phyloP scores from a whole-genome alignment of 2,797 vertebrate species.

The Crenichthys baileyi region DNA sequence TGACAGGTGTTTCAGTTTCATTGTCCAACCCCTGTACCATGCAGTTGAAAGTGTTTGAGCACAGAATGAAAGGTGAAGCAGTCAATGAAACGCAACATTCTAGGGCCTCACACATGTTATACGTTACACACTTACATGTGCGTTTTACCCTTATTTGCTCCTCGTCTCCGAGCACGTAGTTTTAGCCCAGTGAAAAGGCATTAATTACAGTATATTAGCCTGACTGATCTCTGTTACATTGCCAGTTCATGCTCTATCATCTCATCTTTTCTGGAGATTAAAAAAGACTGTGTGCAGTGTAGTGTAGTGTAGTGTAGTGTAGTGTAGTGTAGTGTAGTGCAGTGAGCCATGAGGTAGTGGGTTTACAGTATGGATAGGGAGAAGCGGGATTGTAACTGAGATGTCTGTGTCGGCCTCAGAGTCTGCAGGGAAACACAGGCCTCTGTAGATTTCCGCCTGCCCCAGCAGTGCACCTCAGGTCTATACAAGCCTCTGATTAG shows the following conservation, averaged over 20 bases:
- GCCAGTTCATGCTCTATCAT: conserved; percentile 33
- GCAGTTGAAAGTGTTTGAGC: conserved; percentile 20
- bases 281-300: conserved; percentile 29
- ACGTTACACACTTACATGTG: conserved; percentile 17
- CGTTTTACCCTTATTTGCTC: conserved; percentile 20
- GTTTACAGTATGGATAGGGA: neutral
- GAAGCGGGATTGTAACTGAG: neutral
- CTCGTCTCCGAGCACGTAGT: conserved; percentile 9
- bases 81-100: conserved; percentile 41
- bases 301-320: conserved; percentile 14
- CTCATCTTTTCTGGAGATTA: conserved; percentile 37
- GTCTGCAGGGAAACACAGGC: conserved; percentile 31
- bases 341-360: conserved; percentile 22
- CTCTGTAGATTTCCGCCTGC: conserved; percentile 53
- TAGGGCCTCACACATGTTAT: conserved; percentile 37
- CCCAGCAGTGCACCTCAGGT: conserved; percentile 49
- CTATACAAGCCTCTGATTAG: conserved; percentile 54
- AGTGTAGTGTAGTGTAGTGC: neutral
- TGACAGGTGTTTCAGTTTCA: too few relatives aligned
- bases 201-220: conserved; percentile 29
- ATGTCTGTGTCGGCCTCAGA: neutral
- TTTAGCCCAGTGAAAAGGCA: conserved; percentile 24
- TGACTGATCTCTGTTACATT: conserved; percentile 26
- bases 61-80: conserved; percentile 29
- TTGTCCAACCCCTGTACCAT: too few relatives aligned